Evolutionary conservation across 2,797 vertebrate species (phyloP), one percentile per base, ranked within the genome.

Genomic region (Crocidura indochinensis): DNA sequence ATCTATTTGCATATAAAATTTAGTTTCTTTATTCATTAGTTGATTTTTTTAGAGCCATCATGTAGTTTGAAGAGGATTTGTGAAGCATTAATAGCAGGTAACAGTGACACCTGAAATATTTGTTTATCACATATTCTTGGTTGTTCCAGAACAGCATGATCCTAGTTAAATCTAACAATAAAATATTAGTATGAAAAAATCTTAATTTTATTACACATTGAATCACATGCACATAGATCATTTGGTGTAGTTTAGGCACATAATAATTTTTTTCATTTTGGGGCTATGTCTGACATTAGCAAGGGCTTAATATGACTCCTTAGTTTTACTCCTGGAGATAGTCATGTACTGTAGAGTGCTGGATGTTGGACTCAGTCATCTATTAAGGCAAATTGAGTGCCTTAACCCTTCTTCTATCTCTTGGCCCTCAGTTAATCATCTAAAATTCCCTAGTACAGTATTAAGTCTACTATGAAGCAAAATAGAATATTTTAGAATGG

Each of bases 401-500:
- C 51, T 51, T 51, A 60, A 60, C 56, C 56, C 19, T 7, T 60
- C 19, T 60, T 19, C 56, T 20, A 60, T 60, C 56, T 60, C 56
- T 60, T 60, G 56, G 4, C 22, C 14, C 56, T 8, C 19, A 60
- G 56, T 7, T 60, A 60, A 1, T 20, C 19, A 60, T 60, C 56
- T 53, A 19, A 60, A 65, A 26, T 78, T n/a, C 22, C 2, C 2
- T 85, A 12, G 15, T 3, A 19, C 20, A 49, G 3, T 44, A 84
- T 53, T 83, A 26, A 38, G 2, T 64, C 88, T 84, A 82, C 49
- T 10, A 53, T 2, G 29, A 20, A 84, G 27, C 49, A 88, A 85
- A 10, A 62, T 53, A 73, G 51, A 46, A 20, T 60, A 9, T 27
- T 91, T 88, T 92, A 83, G 31, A 93, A 74, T 22, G 49, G 10